phyloP scores from a whole-genome alignment of 2,888 invertebrate genomes.

The Prosapia bicincta region DNA sequence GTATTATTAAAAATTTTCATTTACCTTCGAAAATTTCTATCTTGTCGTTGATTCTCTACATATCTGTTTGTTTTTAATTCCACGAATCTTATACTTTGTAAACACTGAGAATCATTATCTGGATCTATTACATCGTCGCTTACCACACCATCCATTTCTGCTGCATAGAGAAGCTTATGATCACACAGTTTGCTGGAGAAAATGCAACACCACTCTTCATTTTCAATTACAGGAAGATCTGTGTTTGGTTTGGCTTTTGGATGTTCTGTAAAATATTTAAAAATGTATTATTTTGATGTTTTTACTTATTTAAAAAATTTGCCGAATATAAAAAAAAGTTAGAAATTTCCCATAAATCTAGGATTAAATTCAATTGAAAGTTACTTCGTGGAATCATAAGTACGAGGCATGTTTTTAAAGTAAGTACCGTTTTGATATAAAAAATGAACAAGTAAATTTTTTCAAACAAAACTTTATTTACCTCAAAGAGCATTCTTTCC shows the following conservation, averaged over 20 bases:
- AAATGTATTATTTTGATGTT: no score
- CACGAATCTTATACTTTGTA: conserved; percentile 6
- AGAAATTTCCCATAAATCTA: no score
- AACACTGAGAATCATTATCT: not conserved
- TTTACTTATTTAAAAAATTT: no score
- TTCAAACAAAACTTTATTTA: no score
- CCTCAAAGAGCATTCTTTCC: no score
- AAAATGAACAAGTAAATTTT: no score
- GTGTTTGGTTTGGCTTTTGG: conserved; percentile 20
- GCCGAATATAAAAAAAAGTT: no score
- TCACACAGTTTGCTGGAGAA: conserved; percentile 14
- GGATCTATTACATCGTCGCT: conserved; percentile 14
- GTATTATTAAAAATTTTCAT: no score
- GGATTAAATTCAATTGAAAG: no score
- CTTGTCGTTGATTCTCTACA: conserved; percentile 14
- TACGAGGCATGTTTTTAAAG: no score
- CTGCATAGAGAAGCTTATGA: conserved; percentile 17
- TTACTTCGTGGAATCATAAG: no score
- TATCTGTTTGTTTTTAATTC: conserved; percentile 22
- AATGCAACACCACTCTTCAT: conserved; percentile 18
- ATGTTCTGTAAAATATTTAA: conserved; percentile 7
- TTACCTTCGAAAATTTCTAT: conserved; percentile 17
- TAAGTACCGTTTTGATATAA: no score
- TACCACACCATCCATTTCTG: conserved; percentile 23
- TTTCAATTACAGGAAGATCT: conserved; percentile 7